Evolutionary conservation across 2,888 invertebrate genomes (phyloP).

Genomic region (Abrostola triplasia): DNA sequence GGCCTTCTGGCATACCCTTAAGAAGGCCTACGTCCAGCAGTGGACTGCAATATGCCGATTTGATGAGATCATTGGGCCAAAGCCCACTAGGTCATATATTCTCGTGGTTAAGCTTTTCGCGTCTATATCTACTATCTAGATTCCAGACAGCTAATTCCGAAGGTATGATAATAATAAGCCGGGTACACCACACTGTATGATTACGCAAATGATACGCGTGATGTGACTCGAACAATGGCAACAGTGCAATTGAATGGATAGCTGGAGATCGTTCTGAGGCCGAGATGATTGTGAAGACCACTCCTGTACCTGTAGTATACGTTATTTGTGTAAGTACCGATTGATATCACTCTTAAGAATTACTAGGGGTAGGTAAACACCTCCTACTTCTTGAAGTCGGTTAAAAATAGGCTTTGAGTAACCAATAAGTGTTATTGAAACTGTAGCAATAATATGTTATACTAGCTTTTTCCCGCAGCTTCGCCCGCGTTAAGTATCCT

Average conservation of each 20-base stretch:
- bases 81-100: constrained; percentile 14
- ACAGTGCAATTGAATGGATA: constrained; percentile 45
- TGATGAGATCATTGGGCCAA: neutral
- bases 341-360: too few relatives aligned
- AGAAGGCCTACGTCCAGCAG: too few relatives aligned
- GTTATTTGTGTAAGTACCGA: neutral
- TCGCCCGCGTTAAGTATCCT: too few relatives aligned
- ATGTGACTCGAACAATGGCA: constrained; percentile 34
- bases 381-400: too few relatives aligned
- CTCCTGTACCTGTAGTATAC: constrained; percentile 18
- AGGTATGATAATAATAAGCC: constrained; percentile 31
- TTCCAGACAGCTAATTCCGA: constrained; percentile 11
- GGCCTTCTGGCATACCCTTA: too few relatives aligned
- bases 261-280: constrained; percentile 16
- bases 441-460: too few relatives aligned
- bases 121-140: neutral
- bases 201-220: constrained; percentile 52
- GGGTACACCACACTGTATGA: constrained; percentile 28
- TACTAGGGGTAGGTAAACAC: too few relatives aligned
- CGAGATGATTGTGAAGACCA: constrained; percentile 15
- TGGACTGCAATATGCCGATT: too few relatives aligned
- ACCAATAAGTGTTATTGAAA: too few relatives aligned
- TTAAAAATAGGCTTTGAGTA: too few relatives aligned
- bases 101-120: neutral
- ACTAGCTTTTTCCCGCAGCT: too few relatives aligned